These are phyloP conservation scores for Cecidostiba fungosa DNA, from an alignment of 2,888 invertebrate species.

Conservation along the genomic window DNA sequence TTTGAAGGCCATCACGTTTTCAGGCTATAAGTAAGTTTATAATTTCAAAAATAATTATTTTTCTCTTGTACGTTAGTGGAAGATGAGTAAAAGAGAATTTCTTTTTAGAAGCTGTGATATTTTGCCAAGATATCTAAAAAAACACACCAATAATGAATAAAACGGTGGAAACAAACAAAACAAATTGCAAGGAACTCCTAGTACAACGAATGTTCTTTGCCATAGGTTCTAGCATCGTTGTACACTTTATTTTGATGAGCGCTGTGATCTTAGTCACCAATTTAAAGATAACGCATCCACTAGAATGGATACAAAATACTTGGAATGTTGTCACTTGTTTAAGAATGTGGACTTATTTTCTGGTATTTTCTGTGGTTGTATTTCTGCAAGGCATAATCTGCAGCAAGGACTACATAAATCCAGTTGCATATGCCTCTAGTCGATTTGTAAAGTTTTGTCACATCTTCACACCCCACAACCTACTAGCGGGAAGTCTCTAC, in stretches of 20 bases:
- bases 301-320: conserved; percentile 85
- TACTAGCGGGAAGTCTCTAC: conserved; percentile 83
- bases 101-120: conserved; percentile 26
- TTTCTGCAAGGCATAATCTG: conserved; percentile 88
- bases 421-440: conserved; percentile 84
- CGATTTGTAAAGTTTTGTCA: conserved; percentile 86
- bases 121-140: neutral
- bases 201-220: conserved; percentile 83
- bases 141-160: conserved; percentile 54
- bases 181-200: conserved; percentile 82
- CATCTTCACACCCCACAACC: conserved; percentile 84
- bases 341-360: conserved; percentile 85
- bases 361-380: conserved; percentile 84
- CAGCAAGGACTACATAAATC: conserved; percentile 86
- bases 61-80: neutral
- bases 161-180: conserved; percentile 64
- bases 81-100: neutral
- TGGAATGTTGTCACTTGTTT: conserved; percentile 83
- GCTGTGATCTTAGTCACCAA: conserved; percentile 81
- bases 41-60: neutral
- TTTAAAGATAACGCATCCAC: conserved; percentile 84
- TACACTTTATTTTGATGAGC: conserved; percentile 75
- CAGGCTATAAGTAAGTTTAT: conserved; percentile 25
- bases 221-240: conserved; percentile 82
- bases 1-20: neutral